These are phyloP conservation scores for Galerucella nymphaeae DNA, from an alignment of 2,888 invertebrate genomes.

Conservation along the genomic window DNA sequence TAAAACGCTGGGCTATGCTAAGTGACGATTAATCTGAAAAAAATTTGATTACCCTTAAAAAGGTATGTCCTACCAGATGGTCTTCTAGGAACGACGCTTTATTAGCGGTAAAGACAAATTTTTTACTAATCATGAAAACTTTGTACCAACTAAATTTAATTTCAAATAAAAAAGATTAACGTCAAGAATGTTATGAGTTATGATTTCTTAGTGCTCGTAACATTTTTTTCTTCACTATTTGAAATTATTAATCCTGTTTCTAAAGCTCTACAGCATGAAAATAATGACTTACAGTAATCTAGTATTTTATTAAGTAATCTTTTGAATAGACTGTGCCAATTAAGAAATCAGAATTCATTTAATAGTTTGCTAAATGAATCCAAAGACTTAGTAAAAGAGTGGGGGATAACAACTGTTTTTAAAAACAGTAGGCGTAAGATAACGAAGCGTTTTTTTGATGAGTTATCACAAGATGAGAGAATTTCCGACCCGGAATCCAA, in stretches of 20 bases:
- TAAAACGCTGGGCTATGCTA: no score
- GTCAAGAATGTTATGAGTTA: conserved; percentile 38
- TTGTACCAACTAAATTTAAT: conserved; percentile 21
- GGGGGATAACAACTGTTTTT: conserved; percentile 45
- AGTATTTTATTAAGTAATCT: conserved; percentile 46
- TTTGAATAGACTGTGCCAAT: conserved; percentile 43
- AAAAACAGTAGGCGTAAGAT: conserved; percentile 16
- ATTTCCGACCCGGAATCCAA: conserved; percentile 44
- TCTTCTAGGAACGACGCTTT: conserved; percentile 19
- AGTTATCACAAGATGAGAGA: conserved; percentile 47
- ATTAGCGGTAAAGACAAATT: conserved; percentile 10
- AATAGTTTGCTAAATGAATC: conserved; percentile 24
- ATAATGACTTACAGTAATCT: conserved; percentile 46
- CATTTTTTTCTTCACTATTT: conserved; percentile 54
- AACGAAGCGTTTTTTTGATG: conserved; percentile 44
- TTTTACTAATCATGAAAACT: conserved; percentile 22
- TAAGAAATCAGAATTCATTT: conserved; percentile 38
- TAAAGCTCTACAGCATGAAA: conserved; percentile 42
- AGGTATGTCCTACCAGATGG: no score
- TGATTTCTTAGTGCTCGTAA: neutral
- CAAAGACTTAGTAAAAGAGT: conserved; percentile 48
- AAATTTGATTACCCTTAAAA: no score
- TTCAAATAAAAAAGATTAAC: conserved; percentile 32
- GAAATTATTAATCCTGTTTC: conserved; percentile 53
- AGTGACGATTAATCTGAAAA: no score